phyloP scores from a whole-genome alignment of 2,797 vertebrate genomes.

The Lepilemur septentrionalis region DNA sequence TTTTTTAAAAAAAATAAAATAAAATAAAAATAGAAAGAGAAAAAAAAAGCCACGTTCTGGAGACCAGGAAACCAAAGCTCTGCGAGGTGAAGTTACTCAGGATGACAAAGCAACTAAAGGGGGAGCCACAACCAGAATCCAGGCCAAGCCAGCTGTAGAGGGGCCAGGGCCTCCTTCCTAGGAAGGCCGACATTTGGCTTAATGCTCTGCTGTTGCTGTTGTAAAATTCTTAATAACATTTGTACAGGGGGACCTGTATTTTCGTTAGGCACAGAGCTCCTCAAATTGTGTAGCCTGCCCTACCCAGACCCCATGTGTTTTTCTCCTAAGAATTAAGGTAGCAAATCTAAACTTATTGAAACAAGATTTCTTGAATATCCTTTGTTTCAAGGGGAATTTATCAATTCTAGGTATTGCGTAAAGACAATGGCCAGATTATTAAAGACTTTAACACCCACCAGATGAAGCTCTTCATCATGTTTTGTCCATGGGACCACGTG shows the following conservation, averaged over 20 bases:
- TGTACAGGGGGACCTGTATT: accelerated
- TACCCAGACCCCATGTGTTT: neutral
- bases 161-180: accelerated
- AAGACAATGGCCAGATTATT: neutral
- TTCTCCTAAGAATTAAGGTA: neutral
- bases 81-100: accelerated
- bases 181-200: accelerated
- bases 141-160: accelerated
- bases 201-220: neutral
- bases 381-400: neutral
- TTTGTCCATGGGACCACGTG: accelerated
- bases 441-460: neutral
- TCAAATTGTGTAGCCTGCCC: neutral
- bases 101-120: neutral
- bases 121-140: neutral
- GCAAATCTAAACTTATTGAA: neutral
- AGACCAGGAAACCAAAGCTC: neutral
- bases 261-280: neutral
- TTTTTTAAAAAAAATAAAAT: too few species aligned
- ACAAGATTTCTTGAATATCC: neutral
- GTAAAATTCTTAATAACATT: neutral
- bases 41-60: too few species aligned
- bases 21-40: too few species aligned
- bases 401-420: neutral
- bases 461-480: too few species aligned